phyloP scores from a whole-genome alignment of 2,113 vertebrate genomes.

The Prionailurus bengalensis region DNA sequence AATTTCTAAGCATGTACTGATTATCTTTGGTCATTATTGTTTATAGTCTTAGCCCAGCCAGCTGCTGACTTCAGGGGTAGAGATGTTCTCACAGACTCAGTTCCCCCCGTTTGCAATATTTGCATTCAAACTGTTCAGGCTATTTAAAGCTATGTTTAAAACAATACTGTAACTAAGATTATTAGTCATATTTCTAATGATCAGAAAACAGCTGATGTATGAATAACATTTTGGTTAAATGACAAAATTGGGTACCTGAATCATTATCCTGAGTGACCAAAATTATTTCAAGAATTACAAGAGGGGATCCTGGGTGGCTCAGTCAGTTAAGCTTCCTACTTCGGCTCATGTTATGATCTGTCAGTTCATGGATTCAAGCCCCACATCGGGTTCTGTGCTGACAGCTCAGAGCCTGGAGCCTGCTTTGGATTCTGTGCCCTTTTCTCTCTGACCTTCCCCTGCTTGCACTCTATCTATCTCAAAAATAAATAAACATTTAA shows the following conservation, averaged over 20 bases:
- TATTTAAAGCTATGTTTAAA: background rate
- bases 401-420: too few species aligned
- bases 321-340: too few species aligned
- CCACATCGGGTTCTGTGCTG: too few species aligned
- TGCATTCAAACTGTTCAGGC: background rate
- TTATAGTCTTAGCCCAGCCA: background rate
- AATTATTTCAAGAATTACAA: background rate
- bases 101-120: fast-evolving
- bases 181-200: background rate
- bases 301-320: too few species aligned
- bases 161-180: background rate
- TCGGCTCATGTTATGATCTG: too few species aligned
- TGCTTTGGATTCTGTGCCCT: too few species aligned
- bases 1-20: background rate
- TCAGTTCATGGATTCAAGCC: too few species aligned
- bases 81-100: background rate
- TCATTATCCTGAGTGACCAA: background rate
- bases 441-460: too few species aligned
- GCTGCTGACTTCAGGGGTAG: background rate
- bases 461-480: too few species aligned
- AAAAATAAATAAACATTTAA: too few species aligned
- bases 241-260: background rate
- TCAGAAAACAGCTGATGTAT: background rate
- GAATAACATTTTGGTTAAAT: background rate
- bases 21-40: background rate